Evolutionary conservation across 2,113 vertebrate genomes (phyloP).

Genomic region (Thamnophis sirtalis): DNA sequence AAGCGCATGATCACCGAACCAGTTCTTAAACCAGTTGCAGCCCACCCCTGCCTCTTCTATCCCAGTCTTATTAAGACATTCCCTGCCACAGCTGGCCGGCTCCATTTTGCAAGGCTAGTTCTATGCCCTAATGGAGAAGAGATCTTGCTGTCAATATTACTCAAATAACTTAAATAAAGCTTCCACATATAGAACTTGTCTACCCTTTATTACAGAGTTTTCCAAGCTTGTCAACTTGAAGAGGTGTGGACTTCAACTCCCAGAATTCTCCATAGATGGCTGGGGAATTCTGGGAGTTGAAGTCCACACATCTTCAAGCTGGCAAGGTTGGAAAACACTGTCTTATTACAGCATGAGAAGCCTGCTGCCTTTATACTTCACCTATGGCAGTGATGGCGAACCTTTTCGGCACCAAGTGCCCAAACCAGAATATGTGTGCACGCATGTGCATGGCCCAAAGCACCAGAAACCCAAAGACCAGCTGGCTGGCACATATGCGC

Average conservation of each 20-base stretch:
- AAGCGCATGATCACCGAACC: no score
- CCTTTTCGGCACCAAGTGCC: no score
- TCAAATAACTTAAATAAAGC: neutral
- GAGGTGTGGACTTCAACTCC: neutral
- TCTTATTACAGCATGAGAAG: neutral
- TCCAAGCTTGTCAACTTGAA: neutral
- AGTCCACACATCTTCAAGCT: neutral
- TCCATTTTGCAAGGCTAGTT: neutral
- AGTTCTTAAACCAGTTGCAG: no score
- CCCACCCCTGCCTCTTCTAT: neutral
- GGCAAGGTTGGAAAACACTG: neutral
- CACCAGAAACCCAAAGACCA: no score
- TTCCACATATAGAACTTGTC: neutral
- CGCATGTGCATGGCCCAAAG: no score
- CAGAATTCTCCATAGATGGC: neutral
- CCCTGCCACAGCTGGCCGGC: neutral
- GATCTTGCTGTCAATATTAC: neutral
- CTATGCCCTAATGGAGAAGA: neutral
- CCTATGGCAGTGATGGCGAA: neutral
- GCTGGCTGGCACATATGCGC: no score
- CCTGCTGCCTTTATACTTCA: neutral
- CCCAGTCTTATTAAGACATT: neutral
- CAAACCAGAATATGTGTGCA: no score
- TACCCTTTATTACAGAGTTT: neutral
- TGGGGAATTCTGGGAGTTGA: neutral